Evolutionary conservation across 2,888 invertebrate species (phyloP).

Genomic region (Drosophila paracracens): DNA sequence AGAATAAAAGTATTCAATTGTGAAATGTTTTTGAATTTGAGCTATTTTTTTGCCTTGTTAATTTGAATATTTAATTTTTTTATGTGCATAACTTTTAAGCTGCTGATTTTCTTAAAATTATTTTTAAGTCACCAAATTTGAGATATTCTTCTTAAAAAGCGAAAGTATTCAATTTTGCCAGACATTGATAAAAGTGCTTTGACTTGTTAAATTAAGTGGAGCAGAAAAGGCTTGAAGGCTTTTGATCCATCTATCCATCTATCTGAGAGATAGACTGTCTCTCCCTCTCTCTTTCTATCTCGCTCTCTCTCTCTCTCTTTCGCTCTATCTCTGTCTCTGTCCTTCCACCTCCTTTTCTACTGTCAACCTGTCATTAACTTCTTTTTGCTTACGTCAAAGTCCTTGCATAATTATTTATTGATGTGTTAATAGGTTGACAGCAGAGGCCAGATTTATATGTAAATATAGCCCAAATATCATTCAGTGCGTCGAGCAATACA

Average conservation of each 20-base stretch:
- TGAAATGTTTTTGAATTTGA: neutral
- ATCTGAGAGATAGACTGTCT: neutral
- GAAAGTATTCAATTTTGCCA: neutral
- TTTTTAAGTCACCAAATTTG: neutral
- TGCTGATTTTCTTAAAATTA: neutral
- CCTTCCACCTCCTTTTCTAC: neutral
- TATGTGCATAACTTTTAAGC: neutral
- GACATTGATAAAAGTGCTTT: neutral
- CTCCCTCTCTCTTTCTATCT: neutral
- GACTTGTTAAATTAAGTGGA: neutral
- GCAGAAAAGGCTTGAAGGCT: neutral
- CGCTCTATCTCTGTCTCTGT: neutral
- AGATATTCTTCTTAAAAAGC: neutral
- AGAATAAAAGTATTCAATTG: neutral
- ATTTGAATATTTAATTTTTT: neutral
- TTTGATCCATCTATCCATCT: neutral
- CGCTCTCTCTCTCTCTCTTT: neutral
- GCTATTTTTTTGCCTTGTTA: neutral
- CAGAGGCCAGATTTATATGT: conserved; percentile 8
- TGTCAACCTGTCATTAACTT: conserved; percentile 19
- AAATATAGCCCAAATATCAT: conserved; percentile 14
- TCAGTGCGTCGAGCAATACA: conserved; percentile 40
- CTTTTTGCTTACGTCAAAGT: conserved; percentile 31
- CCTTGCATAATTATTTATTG: conserved; percentile 53
- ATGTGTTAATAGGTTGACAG: conserved; percentile 53